These are phyloP conservation scores for Lasioglossum calceatum DNA, from an alignment of 2,888 invertebrate genomes.

Conservation along the genomic window DNA sequence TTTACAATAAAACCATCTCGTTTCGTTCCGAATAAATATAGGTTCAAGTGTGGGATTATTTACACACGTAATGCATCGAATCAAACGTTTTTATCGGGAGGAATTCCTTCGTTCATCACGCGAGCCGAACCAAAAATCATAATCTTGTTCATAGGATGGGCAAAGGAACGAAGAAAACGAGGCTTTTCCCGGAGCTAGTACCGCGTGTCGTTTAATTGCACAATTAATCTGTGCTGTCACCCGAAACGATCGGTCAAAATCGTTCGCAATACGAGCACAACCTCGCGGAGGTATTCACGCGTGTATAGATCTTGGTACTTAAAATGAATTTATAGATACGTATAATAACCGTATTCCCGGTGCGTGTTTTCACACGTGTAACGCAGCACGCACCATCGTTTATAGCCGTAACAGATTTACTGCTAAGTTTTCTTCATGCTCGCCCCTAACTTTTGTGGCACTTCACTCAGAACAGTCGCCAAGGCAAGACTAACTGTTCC, in stretches of 20 bases:
- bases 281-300: constrained; percentile 12
- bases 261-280: constrained; percentile 11
- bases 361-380: constrained; percentile 16
- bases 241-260: constrained; percentile 45
- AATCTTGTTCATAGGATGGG: not conserved
- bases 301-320: constrained; percentile 44
- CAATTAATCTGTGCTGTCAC: constrained; percentile 48
- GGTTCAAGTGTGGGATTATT: no score
- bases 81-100: not conserved
- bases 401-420: constrained; percentile 41
- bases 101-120: not conserved
- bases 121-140: not conserved
- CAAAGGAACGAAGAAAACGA: not conserved
- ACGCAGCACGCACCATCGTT: constrained; percentile 17
- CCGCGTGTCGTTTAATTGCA: constrained; percentile 35
- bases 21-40: no score
- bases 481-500: not conserved
- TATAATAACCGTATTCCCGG: constrained; percentile 23
- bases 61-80: not conserved
- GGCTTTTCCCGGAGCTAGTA: not conserved
- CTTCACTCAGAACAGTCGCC: not conserved
- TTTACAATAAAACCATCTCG: no score
- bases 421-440: constrained; percentile 17
- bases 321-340: constrained; percentile 50
- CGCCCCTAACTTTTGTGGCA: constrained; percentile 16